Percentiles rank a stretch among this genome's conserved stretches.
Evolutionary conservation across 2,113 vertebrate genomes (phyloP).

Genomic region (Empidonax traillii): DNA sequence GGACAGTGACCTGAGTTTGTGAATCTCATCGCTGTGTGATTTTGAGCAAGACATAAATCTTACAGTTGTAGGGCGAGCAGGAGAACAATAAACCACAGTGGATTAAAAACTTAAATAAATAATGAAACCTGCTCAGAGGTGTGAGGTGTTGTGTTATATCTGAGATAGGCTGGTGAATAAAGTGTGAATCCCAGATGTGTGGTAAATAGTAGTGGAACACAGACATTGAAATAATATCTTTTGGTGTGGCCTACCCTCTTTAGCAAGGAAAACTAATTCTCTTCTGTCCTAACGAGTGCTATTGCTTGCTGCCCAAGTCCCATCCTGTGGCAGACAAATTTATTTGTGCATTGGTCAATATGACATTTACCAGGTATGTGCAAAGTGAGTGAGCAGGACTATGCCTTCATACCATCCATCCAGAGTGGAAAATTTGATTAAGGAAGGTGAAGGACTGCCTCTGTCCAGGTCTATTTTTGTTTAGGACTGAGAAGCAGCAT

Average conservation of each 20-base stretch:
- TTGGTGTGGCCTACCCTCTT: neutral
- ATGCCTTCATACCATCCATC: neutral
- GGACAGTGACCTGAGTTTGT: neutral
- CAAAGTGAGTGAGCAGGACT: neutral
- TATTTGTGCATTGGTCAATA: neutral
- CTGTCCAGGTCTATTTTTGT: neutral
- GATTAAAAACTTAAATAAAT: neutral
- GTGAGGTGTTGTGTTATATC: neutral
- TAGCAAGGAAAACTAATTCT: neutral
- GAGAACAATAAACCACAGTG: neutral
- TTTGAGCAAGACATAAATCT: neutral
- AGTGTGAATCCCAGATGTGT: neutral
- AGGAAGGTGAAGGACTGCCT: neutral
- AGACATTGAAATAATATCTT: neutral
- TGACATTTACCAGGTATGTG: neutral
- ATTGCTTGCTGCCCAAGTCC: neutral
- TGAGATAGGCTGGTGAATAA: neutral
- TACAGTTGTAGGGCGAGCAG: neutral
- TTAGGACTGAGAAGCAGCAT: neutral
- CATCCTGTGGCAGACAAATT: neutral
- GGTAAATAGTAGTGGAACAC: neutral
- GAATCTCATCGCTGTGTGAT: neutral
- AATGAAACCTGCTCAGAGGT: neutral
- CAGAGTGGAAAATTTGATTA: neutral
- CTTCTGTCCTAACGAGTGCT: neutral